Evolutionary conservation across 2,113 vertebrate genomes (phyloP).

Genomic region (Panthera tigris): DNA sequence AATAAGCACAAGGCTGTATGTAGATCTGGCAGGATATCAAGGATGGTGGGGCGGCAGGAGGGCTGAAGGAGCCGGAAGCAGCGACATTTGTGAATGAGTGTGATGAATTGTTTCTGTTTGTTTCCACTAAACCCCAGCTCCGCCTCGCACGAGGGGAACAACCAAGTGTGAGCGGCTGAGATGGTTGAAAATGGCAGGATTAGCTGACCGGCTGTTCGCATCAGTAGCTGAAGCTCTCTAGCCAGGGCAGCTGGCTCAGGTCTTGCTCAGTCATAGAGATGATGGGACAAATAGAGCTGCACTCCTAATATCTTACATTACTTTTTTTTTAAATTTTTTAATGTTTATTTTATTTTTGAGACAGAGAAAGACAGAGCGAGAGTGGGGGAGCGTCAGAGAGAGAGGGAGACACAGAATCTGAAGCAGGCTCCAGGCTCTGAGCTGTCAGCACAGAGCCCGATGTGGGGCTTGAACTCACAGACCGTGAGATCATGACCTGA

Average conservation of each 20-base stretch:
- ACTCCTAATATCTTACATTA: background rate
- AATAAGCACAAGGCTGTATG: background rate
- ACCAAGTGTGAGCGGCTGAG: background rate
- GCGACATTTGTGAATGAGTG: constrained; percentile 1
- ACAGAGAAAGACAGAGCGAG: no score
- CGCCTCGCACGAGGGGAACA: background rate
- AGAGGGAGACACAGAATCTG: no score
- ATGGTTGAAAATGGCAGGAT: background rate
- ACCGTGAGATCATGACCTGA: no score
- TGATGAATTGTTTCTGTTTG: constrained; percentile 50
- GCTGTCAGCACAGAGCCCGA: no score
- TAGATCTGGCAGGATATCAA: constrained; percentile 4
- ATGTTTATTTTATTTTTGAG: no score
- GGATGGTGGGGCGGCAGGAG: background rate
- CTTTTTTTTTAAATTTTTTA: background rate
- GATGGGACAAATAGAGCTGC: background rate
- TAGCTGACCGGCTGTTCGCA: background rate
- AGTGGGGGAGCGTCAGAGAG: no score
- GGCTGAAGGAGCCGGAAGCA: background rate
- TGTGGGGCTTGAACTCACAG: no score
- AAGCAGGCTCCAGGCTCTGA: no score
- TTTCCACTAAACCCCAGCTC: constrained; percentile 31
- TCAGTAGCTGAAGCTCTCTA: background rate
- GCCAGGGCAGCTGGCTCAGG: background rate
- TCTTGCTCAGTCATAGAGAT: background rate